Percentiles rank a stretch among this genome's conserved stretches.
phyloP scores from a whole-genome alignment of 2,888 invertebrate species.

The Hypolimnas misippus region DNA sequence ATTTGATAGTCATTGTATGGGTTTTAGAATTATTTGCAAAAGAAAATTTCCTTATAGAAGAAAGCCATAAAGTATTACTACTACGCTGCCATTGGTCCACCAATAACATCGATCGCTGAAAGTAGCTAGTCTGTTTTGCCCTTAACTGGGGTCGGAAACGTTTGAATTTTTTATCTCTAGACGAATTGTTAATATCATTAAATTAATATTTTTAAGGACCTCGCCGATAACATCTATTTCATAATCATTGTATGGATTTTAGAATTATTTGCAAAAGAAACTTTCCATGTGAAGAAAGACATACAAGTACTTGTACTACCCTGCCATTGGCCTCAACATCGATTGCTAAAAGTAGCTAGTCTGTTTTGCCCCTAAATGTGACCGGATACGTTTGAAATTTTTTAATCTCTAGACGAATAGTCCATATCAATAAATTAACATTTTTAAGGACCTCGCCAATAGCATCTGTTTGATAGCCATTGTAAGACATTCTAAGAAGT shows the following conservation, averaged over 20 bases:
- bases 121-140: too few species aligned
- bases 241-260: neutral
- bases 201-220: constrained; percentile 25
- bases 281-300: too few species aligned
- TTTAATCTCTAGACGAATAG: constrained; percentile 18
- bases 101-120: too few species aligned
- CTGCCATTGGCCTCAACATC: too few species aligned
- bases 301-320: too few species aligned
- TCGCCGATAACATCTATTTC: constrained; percentile 11
- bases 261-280: too few species aligned
- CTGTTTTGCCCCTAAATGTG: too few species aligned
- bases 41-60: too few species aligned
- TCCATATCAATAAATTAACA: constrained; percentile 23
- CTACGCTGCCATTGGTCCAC: too few species aligned
- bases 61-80: too few species aligned
- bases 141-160: constrained; percentile 29
- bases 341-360: too few species aligned
- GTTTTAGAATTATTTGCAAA: too few species aligned
- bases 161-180: constrained; percentile 24
- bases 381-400: constrained; percentile 33
- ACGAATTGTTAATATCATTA: constrained; percentile 17
- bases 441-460: constrained; percentile 13
- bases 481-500: neutral
- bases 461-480: constrained; percentile 10
- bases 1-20: constrained; percentile 7